phyloP scores from a whole-genome alignment of 1,140 invertebrate genomes.

The Drosophila auraria region DNA sequence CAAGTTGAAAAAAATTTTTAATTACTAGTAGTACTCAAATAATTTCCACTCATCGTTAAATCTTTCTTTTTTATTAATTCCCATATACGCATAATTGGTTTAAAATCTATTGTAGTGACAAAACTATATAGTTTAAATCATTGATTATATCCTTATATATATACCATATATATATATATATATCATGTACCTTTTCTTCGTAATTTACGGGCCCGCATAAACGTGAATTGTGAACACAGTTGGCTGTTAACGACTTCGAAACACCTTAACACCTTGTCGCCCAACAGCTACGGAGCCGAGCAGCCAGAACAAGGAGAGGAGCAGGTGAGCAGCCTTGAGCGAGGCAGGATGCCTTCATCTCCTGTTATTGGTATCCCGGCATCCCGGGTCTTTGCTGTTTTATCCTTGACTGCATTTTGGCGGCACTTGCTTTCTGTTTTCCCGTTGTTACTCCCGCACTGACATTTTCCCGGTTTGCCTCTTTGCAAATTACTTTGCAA shows the following conservation, averaged over 20 bases:
- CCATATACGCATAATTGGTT: background rate
- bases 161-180: too few species aligned
- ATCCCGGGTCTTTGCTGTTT: conserved; percentile 55
- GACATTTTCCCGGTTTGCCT: conserved; percentile 49
- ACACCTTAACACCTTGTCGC: conserved; percentile 77
- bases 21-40: background rate
- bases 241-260: conserved; percentile 49
- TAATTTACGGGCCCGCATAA: conserved; percentile 50
- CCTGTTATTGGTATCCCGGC: conserved; percentile 34
- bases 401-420: conserved; percentile 81
- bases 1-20: background rate
- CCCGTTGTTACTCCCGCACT: background rate
- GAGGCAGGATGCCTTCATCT: conserved; percentile 36
- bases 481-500: conserved; percentile 84
- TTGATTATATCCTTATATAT: too few species aligned
- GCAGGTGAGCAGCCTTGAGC: conserved; percentile 52
- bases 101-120: background rate
- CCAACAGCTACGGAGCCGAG: conserved; percentile 18
- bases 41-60: background rate
- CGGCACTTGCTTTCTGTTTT: conserved; percentile 78
- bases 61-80: background rate
- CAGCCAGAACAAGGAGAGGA: background rate
- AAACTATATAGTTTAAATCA: too few species aligned
- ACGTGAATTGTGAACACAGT: conserved; percentile 47
- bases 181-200: background rate